These are phyloP conservation scores for Petrolisthes cinctipes DNA, from an alignment of 2,888 invertebrate genomes.

Conservation along the genomic window DNA sequence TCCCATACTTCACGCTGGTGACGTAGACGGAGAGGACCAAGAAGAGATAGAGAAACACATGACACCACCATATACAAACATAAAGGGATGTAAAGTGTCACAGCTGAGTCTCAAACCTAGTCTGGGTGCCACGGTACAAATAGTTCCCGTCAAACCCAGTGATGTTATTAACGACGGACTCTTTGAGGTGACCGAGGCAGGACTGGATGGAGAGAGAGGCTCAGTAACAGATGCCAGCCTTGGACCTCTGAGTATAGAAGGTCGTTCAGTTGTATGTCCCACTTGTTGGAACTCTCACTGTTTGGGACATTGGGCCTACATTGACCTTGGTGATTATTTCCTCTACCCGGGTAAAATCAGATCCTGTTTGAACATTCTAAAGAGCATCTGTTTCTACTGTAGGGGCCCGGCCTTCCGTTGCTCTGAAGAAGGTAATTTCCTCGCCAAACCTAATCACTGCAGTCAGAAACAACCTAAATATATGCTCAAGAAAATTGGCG, in stretches of 20 bases:
- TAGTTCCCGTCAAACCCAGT: neutral
- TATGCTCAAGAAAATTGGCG: neutral
- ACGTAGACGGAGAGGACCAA: neutral
- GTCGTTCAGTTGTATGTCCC: neutral
- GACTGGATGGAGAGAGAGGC: neutral
- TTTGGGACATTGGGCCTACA: constrained; percentile 9
- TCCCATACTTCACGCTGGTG: no score
- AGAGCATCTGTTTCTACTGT: constrained; percentile 19
- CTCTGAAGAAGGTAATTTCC: neutral
- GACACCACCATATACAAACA: neutral
- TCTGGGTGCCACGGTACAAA: neutral
- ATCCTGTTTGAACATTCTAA: neutral
- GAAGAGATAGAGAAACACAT: neutral
- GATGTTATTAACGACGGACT: neutral
- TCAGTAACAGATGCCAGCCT: constrained; percentile 35
- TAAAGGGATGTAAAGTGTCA: neutral
- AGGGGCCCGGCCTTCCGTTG: neutral
- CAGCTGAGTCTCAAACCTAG: neutral
- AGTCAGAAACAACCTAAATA: neutral
- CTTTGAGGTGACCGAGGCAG: neutral
- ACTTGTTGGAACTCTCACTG: neutral
- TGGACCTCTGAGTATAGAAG: neutral
- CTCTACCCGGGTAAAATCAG: neutral
- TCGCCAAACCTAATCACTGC: neutral
- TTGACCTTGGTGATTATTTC: constrained; percentile 33